A percentile compares a stretch with the other conserved stretches of the same genome.
Conservation (phyloP, 2,888 invertebrate genomes). For the Eupeodes latifasciatus region DNA sequence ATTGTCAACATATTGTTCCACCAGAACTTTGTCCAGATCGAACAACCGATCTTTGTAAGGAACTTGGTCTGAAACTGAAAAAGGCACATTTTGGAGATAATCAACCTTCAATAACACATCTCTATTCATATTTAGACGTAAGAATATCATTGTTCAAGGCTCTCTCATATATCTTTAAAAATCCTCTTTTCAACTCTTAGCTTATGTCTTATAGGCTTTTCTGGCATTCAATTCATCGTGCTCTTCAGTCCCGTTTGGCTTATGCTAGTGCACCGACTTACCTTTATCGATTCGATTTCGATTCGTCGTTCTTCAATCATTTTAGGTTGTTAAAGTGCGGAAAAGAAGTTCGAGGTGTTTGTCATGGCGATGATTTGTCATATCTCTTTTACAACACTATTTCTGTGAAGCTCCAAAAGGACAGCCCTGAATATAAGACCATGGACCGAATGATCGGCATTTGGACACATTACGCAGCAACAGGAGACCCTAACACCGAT, state of each 20-base stretch:
- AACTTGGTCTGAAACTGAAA: slow-evolving; percentile 79
- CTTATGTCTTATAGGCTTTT: slow-evolving; percentile 79
- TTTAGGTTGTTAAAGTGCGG: slow-evolving; percentile 81
- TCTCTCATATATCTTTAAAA: not conserved
- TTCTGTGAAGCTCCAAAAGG: slow-evolving; percentile 78
- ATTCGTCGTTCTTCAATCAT: slow-evolving; percentile 81
- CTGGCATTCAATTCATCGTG: slow-evolving; percentile 80
- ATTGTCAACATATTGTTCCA: slow-evolving; percentile 78
- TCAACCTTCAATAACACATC: slow-evolving; percentile 80
- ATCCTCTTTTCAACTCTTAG: slow-evolving; percentile 75
- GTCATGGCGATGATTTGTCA: slow-evolving; percentile 82
- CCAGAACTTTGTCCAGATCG: slow-evolving; percentile 78
- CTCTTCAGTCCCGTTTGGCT: slow-evolving; percentile 80
- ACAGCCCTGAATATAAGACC: slow-evolving; percentile 81
- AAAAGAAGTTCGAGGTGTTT: slow-evolving; percentile 81
- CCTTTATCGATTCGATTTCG: slow-evolving; percentile 83
- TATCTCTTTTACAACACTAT: slow-evolving; percentile 81
- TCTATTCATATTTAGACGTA: slow-evolving; percentile 81
- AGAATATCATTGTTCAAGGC: not conserved
- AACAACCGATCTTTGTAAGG: slow-evolving; percentile 76
- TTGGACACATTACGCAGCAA: slow-evolving; percentile 82
- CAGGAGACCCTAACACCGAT: slow-evolving; percentile 81
- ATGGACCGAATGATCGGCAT: slow-evolving; percentile 81
- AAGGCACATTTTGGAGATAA: slow-evolving; percentile 79
- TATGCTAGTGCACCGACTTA: slow-evolving; percentile 81